Percentiles rank a stretch among this genome's conserved stretches.
Evolutionary conservation across 2,888 invertebrate genomes (phyloP).

Genomic region (Drosophila fungiperda): DNA sequence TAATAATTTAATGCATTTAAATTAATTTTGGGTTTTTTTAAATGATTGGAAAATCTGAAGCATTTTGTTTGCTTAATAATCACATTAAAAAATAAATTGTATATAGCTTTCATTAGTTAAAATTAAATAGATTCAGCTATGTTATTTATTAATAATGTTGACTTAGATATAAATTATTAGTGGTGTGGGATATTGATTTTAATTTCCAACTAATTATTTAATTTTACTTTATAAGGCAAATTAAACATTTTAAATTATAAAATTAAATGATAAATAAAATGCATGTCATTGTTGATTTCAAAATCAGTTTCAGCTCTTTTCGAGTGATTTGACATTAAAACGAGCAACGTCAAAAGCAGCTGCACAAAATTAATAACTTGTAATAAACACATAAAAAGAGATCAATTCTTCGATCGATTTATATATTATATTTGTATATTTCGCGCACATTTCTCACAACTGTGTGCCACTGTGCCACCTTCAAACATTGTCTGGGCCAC

Average conservation of each 20-base stretch:
- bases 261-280: background rate
- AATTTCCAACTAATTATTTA: background rate
- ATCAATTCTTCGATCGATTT: background rate
- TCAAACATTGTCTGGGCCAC: constrained; percentile 38
- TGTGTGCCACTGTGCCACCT: constrained; percentile 33
- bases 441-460: background rate
- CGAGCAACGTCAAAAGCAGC: background rate
- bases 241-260: background rate
- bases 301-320: background rate
- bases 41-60: background rate
- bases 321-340: background rate
- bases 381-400: background rate
- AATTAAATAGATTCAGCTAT: background rate
- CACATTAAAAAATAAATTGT: background rate
- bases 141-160: too few relatives aligned
- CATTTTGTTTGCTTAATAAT: background rate
- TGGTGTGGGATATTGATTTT: background rate
- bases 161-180: background rate
- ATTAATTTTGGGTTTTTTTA: background rate
- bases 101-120: background rate
- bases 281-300: background rate
- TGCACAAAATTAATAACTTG: background rate
- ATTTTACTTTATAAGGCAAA: background rate
- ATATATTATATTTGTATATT: background rate
- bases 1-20: background rate